Base-by-base conservation (phyloP, 2,113 vertebrate genomes). In the Leucosticte australis region DNA sequence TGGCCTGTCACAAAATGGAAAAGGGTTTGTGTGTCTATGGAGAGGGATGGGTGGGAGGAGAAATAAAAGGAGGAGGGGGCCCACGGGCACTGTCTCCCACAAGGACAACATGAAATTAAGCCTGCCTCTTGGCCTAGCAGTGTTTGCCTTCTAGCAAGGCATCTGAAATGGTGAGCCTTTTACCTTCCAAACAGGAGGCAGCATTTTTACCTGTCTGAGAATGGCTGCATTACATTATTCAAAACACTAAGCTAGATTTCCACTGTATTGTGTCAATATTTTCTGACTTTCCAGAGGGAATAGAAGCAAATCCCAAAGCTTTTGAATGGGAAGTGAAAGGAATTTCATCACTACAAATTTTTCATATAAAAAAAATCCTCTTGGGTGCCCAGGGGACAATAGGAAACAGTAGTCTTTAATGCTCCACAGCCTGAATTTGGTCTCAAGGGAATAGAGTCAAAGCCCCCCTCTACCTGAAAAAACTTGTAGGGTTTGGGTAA, bases 11-110 rank as follows among this genome's bases (percentile, higher is more conserved):
- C 27, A 68, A 73, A 83, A 20, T 18, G 8, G 7, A 42, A 26
- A 89, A 55, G 3, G 2, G 8, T 18, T 9, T 3, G 0, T 17
- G 9, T 6, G 18, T 13, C 4, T 23, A 21, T 13, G 8, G 33
- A 13, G 15, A 33, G 2, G 2, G 4, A 24, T 23, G 13, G 19
- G 3, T 3, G 2, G 4, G 11, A 49, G 7, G 21, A 60, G 19
- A 33, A 12, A 30, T 4, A 56, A 59, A 67, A 71, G 8, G 8
- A 71, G 17, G 19, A 55, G 37, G 12, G 35, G 44, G 53, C 81
- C 31, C 17, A 2, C 2, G 0, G 44, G 24, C 47, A 47, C 8
- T 30, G 15, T 37, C 42, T n/a, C 15, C 8, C 30, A 33, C 1
- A 10, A 73, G 64, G 17, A 31, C 1, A 2, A 15, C 27, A 7